A percentile compares a stretch with the other conserved stretches of the same genome.
These are phyloP conservation scores for Aporophyla nigra DNA, from an alignment of 2,888 invertebrate genomes.

Conservation along the genomic window DNA sequence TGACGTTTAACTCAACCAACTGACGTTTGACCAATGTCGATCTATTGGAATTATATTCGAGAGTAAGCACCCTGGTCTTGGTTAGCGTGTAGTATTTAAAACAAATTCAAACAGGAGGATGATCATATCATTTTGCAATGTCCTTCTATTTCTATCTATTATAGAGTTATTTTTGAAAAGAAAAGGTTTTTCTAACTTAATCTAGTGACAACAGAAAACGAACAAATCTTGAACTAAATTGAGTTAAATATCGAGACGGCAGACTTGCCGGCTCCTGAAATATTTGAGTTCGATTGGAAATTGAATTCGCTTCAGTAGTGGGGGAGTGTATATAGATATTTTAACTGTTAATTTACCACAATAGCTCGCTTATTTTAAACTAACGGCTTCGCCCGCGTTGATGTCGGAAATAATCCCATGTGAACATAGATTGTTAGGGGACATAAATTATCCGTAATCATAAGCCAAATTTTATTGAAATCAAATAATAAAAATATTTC, in stretches of 20 bases:
- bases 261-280: not conserved
- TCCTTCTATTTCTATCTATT: not conserved
- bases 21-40: no score
- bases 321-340: not conserved
- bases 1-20: no score
- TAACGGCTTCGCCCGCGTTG: not conserved
- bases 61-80: no score
- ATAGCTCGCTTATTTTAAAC: not conserved
- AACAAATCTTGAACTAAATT: slow-evolving; percentile 13
- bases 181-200: slow-evolving; percentile 6
- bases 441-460: no score
- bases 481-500: not conserved
- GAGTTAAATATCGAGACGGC: slow-evolving; percentile 22
- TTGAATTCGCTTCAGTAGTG: not conserved
- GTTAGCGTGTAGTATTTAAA: not conserved
- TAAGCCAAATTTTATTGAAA: no score
- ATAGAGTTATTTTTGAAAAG: not conserved
- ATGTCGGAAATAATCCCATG: not conserved
- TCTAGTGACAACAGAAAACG: not conserved
- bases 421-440: no score
- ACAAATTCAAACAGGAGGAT: not conserved
- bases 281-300: slow-evolving; percentile 5
- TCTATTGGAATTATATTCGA: no score
- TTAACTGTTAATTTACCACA: not conserved
- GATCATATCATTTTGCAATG: not conserved